Evolutionary conservation across 2,888 invertebrate genomes (phyloP).

Genomic region (Tipula confusa): DNA sequence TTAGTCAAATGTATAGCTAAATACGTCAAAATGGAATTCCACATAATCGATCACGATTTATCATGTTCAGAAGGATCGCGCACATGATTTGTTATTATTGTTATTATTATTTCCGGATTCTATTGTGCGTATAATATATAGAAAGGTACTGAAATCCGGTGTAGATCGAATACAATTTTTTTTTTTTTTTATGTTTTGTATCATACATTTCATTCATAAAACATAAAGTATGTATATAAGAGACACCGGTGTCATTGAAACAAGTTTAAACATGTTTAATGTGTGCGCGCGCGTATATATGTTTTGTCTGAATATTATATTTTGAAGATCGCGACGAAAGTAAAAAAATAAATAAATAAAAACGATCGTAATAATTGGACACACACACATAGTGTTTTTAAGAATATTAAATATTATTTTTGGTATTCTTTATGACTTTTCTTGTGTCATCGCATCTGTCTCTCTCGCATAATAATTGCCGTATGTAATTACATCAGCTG

Average conservation of each 20-base stretch:
- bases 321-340: not conserved
- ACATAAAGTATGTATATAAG: not conserved
- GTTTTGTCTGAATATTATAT: not conserved
- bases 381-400: not conserved
- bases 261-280: conserved; percentile 12
- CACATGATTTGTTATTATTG: not conserved
- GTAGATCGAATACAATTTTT: not conserved
- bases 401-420: not conserved
- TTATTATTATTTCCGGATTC: not conserved
- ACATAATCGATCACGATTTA: not conserved
- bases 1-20: not conserved
- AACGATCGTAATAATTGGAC: not conserved
- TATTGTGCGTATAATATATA: not conserved
- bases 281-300: conserved; percentile 25
- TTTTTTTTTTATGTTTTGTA: too few species aligned
- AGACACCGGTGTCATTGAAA: conserved; percentile 12
- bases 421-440: not conserved
- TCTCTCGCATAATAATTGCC: not conserved
- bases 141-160: not conserved
- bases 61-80: conserved; percentile 6
- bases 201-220: conserved; percentile 25
- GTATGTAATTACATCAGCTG: not conserved
- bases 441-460: not conserved
- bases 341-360: not conserved
- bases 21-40: conserved; percentile 8